Conservation (phyloP, 2,113 vertebrate species). For the Ascaphus truei region DNA sequence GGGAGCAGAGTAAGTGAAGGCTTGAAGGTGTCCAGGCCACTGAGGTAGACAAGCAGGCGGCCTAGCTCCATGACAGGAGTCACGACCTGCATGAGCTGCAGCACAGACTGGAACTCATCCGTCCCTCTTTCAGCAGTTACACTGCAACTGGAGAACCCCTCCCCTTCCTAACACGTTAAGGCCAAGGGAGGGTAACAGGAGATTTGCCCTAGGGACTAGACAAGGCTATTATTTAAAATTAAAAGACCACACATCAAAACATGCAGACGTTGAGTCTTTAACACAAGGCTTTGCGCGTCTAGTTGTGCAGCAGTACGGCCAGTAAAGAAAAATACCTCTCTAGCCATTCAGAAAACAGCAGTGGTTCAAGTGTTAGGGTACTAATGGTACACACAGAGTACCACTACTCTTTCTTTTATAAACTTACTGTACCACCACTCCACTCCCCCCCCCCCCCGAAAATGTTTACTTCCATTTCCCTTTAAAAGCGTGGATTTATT, state of each 20-base stretch:
- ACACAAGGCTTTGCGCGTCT: background rate
- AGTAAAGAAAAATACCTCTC: no score
- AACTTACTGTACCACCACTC: no score
- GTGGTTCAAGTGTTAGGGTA: no score
- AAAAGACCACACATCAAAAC: conserved; percentile 22
- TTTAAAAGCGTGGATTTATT: no score
- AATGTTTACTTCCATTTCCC: no score
- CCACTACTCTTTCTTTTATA: no score
- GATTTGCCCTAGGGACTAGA: conserved; percentile 18
- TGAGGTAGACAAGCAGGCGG: conserved; percentile 26
- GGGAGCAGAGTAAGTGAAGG: conserved; percentile 23
- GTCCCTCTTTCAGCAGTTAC: conserved; percentile 28
- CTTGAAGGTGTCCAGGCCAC: conserved; percentile 11
- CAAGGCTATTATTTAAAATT: conserved; percentile 27
- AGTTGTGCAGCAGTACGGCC: background rate
- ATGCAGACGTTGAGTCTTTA: background rate
- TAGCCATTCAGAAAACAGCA: no score
- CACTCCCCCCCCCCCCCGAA: no score
- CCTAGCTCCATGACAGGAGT: conserved; percentile 24
- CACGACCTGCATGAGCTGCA: conserved; percentile 18
- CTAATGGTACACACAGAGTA: no score
- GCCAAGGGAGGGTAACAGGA: conserved; percentile 18
- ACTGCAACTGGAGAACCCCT: conserved; percentile 23
- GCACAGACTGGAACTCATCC: conserved; percentile 18
- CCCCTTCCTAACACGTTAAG: conserved; percentile 4